phyloP scores from a whole-genome alignment of 1,140 invertebrate species.

The Laodelphax striatellus region DNA sequence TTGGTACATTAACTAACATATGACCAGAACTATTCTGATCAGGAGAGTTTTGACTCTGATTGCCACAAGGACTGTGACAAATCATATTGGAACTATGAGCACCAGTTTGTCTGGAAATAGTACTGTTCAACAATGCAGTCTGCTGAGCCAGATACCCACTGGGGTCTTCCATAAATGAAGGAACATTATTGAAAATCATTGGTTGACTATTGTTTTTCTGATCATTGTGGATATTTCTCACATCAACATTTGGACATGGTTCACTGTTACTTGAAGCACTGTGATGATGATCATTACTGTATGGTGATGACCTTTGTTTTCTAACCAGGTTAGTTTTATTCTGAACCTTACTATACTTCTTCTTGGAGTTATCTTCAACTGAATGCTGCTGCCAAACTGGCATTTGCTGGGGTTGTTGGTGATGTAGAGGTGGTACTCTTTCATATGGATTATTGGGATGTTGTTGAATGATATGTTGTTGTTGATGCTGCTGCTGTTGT shows the following conservation, averaged over 20 bases:
- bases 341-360: conserved; percentile 37
- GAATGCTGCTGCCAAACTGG: conserved; percentile 37
- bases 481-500: conserved; percentile 23
- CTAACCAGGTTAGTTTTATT: conserved; percentile 37
- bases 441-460: conserved; percentile 37
- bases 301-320: conserved; percentile 38
- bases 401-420: conserved; percentile 39
- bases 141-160: conserved; percentile 79
- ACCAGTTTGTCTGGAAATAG: conserved; percentile 63
- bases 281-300: conserved; percentile 23
- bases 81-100: conserved; percentile 18
- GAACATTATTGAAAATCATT: conserved; percentile 27
- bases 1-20: conserved; percentile 13
- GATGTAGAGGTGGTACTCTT: conserved; percentile 57
- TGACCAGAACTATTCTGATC: no score
- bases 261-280: conserved; percentile 23
- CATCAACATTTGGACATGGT: conserved; percentile 42
- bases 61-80: conserved; percentile 4
- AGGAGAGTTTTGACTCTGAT: conserved; percentile 5
- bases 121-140: conserved; percentile 69
- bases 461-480: not conserved
- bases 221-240: conserved; percentile 20
- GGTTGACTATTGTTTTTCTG: conserved; percentile 10
- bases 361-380: conserved; percentile 44
- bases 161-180: conserved; percentile 78